Evolutionary conservation across 2,797 vertebrate species (phyloP).

Genomic region (Psittacula derbiana): DNA sequence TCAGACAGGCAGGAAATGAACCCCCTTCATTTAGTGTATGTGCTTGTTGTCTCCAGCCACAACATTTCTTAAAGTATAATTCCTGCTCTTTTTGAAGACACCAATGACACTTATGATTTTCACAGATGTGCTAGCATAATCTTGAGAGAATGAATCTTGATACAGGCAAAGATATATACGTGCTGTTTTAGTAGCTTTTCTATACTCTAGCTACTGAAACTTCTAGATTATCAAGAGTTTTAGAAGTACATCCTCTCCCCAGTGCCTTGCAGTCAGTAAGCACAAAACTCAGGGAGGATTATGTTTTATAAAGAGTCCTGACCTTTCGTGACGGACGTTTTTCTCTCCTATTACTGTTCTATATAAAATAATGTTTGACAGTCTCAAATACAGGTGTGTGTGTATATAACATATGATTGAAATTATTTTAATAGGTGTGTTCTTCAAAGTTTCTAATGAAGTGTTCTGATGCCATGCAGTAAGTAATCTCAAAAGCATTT

Average conservation of each 20-base stretch:
- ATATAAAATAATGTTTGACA: not conserved
- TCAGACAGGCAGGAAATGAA: not conserved
- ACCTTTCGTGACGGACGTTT: not conserved
- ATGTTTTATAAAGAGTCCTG: not conserved
- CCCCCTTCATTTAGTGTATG: not conserved
- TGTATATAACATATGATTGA: not conserved
- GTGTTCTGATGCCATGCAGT: not conserved
- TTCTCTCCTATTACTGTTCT: not conserved
- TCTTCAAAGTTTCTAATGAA: not conserved
- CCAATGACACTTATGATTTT: not conserved
- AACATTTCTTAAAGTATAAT: not conserved
- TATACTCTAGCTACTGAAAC: not conserved
- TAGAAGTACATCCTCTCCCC: not conserved
- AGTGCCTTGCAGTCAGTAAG: not conserved
- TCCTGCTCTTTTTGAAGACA: not conserved
- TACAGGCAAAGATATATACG: not conserved
- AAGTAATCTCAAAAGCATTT: not conserved
- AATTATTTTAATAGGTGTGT: not conserved
- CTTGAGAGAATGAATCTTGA: not conserved
- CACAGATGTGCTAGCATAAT: not conserved
- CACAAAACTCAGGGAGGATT: not conserved
- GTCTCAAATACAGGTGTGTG: not conserved
- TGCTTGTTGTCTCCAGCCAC: not conserved
- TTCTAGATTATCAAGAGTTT: not conserved
- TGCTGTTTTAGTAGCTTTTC: not conserved